Evolutionary conservation across 2,888 invertebrate species (phyloP), one percentile per base, ranked within the genome.

Genomic region (Spialia ferax): DNA sequence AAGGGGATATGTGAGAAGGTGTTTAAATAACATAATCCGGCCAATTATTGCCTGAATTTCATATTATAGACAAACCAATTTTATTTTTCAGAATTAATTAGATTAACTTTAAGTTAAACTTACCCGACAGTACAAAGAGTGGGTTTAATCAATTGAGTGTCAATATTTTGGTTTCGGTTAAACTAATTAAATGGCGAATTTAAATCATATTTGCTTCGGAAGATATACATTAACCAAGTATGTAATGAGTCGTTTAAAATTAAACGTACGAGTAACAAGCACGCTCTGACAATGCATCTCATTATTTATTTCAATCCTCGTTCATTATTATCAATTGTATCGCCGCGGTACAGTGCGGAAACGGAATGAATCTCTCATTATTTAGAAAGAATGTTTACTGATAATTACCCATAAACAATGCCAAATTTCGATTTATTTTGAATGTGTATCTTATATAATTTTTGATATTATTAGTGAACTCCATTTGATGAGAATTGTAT

Each of bases 321-420:
- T 42, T 26, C 35, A 35, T 57, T 59, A 38, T 50, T 18, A 57
- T 50, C 23, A 56, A 64, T 57, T 48, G 48, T 64, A 29, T 64
- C 45, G 15, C 35, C 32, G 22, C 56, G 45, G 48, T 55, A 20
- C 48, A 55, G 18, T 32, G 45, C 56, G 32, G 26, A 63, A 63
- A n/a, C 20, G 45, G 20, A 45, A 56, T 29, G 42, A 56, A 63
- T 63, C 63, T 13, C 38, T 54, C 38, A 54, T 42, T 42, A 56
- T 22, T 29, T n/a, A 45, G 20, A 63, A 55, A 63, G n/a, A 32
- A 56, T 32, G 64, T 7, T 10, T 32, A 32, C 10, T 10, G 3
- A 26, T 7, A 2, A 7, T 10, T 32, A 57, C 23, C 35, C 11
- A 35, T 22, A 57, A 48, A 64, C 15, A 48, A 57, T 35, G 64